These are phyloP conservation scores for Lasioglossum malachurum DNA, from an alignment of 2,888 invertebrate genomes.

Conservation along the genomic window DNA sequence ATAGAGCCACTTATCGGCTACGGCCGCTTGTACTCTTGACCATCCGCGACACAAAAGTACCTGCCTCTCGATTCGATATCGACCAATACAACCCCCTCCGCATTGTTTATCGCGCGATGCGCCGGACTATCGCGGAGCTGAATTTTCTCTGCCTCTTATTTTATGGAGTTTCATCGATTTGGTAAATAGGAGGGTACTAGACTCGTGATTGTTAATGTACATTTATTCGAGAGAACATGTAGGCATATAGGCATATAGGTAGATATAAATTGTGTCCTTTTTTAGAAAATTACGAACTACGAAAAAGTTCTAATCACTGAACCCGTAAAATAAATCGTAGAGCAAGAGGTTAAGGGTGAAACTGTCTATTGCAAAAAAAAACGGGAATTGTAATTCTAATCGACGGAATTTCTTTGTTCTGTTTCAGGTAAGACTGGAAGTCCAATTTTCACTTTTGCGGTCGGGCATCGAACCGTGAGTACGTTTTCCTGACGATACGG, in stretches of 20 bases:
- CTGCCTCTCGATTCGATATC: constrained; percentile 62
- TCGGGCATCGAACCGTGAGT: constrained; percentile 29
- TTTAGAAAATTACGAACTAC: too few relatives aligned
- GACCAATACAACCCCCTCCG: constrained; percentile 58
- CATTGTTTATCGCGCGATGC: constrained; percentile 64
- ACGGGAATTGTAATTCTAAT: not conserved
- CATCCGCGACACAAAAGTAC: constrained; percentile 71
- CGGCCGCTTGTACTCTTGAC: constrained; percentile 74
- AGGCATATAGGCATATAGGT: too few relatives aligned
- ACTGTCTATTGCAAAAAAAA: not conserved
- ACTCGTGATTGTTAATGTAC: too few relatives aligned
- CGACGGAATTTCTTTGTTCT: constrained; percentile 24
- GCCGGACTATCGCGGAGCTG: not conserved
- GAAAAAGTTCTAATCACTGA: too few relatives aligned
- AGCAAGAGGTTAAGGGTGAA: too few relatives aligned
- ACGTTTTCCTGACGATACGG: not conserved
- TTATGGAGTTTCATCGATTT: too few relatives aligned
- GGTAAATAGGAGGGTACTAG: too few relatives aligned
- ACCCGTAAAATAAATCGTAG: too few relatives aligned
- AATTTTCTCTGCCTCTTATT: too few relatives aligned
- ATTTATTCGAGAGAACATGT: too few relatives aligned
- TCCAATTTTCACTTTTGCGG: not conserved
- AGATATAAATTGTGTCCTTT: too few relatives aligned
- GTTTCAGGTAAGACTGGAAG: constrained; percentile 63
- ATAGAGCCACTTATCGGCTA: constrained; percentile 80